phyloP scores from a whole-genome alignment of 2,797 vertebrate genomes.

The Apodemus agrarius region DNA sequence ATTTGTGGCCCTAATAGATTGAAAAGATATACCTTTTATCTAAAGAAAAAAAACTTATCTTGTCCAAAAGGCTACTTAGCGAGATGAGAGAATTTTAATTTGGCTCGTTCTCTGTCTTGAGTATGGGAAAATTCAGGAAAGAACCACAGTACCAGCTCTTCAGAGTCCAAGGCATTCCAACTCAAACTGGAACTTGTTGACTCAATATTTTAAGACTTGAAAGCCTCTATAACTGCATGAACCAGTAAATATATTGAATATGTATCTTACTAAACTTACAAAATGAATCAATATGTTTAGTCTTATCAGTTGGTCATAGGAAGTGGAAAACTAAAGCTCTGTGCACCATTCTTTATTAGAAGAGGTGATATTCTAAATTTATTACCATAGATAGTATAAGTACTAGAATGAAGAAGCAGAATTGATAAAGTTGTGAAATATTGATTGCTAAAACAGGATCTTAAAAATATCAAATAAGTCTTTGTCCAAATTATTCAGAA shows the following conservation, averaged over 20 bases:
- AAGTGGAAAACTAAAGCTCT: slow-evolving; percentile 2
- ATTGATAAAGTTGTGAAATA: not conserved
- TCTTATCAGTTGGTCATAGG: not conserved
- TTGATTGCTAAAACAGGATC: not conserved
- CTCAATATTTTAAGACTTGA: slow-evolving; percentile 12
- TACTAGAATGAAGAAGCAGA: not conserved
- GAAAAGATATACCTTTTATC: not conserved
- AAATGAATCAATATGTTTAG: slow-evolving; percentile 21
- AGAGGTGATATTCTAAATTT: not conserved
- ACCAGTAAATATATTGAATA: not conserved
- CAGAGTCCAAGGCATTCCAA: not conserved
- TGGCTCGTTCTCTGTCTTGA: not conserved
- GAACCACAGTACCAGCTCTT: not conserved
- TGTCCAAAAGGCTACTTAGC: not conserved
- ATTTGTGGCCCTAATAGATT: not conserved
- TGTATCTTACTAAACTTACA: not conserved
- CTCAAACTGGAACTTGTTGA: not conserved
- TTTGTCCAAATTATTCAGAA: not conserved
- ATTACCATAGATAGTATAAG: not conserved
- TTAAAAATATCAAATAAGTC: slow-evolving; percentile 24
- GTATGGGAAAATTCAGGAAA: not conserved
- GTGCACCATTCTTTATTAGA: not conserved
- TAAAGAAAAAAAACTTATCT: not conserved
- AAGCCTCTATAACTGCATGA: not conserved
- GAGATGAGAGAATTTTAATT: not conserved